These are phyloP conservation scores for Nanorana parkeri DNA, from an alignment of 2,113 vertebrate species.

Conservation along the genomic window DNA sequence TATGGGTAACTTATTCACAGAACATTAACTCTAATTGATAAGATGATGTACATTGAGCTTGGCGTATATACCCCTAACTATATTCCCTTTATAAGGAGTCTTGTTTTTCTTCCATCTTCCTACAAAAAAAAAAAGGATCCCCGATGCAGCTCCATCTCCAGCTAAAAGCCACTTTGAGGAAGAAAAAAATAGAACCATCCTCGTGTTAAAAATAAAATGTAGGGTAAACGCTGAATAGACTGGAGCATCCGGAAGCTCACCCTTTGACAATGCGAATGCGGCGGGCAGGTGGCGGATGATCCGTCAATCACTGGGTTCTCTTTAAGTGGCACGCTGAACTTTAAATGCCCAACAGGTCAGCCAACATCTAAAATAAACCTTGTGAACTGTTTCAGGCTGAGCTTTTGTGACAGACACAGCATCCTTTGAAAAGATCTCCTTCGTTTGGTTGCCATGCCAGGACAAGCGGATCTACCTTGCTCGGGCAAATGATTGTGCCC, in stretches of 20 bases:
- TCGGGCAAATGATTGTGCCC: slow-evolving; percentile 3
- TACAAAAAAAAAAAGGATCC: not conserved
- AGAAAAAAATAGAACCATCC: not conserved
- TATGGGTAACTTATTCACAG: too few relatives aligned
- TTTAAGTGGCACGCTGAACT: slow-evolving; percentile 6
- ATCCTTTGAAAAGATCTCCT: not conserved
- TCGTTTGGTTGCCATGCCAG: not conserved
- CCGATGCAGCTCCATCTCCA: too few relatives aligned
- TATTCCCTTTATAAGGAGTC: too few relatives aligned
- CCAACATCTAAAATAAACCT: not conserved
- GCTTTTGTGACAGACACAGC: slow-evolving; percentile 1
- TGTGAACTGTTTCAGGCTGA: slow-evolving; percentile 9
- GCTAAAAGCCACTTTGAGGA: too few relatives aligned
- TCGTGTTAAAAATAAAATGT: slow-evolving; percentile 29
- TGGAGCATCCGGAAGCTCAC: not conserved
- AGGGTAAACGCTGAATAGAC: slow-evolving; percentile 22
- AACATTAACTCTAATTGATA: too few relatives aligned
- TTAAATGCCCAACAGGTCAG: slow-evolving; percentile 8
- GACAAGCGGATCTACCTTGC: not conserved
- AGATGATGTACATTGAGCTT: too few relatives aligned
- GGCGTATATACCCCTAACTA: too few relatives aligned
- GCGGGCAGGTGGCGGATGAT: not conserved
- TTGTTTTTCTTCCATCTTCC: too few relatives aligned
- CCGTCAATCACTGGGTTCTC: not conserved
- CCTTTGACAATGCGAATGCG: not conserved